Evolutionary conservation across 2,113 vertebrate genomes (phyloP).

Genomic region (Columbina picui): DNA sequence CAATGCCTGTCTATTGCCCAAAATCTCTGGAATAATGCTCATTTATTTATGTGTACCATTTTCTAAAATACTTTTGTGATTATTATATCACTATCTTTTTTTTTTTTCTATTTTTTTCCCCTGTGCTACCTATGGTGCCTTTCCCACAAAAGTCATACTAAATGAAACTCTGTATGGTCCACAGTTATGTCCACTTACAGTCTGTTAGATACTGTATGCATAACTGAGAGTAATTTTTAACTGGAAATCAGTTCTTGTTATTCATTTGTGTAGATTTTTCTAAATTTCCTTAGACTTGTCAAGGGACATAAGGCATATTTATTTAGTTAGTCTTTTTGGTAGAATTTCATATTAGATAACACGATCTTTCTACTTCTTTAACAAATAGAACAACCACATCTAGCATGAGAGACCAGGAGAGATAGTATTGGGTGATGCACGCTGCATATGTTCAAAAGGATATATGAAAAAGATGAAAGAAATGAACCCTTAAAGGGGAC

Average conservation of each 20-base stretch:
- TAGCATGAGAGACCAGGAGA: neutral
- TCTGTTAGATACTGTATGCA: neutral
- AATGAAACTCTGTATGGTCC: neutral
- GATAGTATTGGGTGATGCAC: accelerated
- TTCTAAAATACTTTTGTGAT: neutral
- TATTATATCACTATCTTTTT: neutral
- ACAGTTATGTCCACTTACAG: neutral
- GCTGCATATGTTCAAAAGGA: neutral
- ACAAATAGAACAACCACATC: neutral
- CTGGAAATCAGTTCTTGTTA: neutral
- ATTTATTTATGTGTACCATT: neutral
- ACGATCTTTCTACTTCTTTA: neutral
- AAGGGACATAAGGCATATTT: neutral
- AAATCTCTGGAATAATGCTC: neutral
- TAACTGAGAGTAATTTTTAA: neutral
- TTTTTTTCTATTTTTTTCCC: neutral
- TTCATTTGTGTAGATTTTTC: neutral
- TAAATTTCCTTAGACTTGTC: neutral
- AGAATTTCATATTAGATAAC: neutral
- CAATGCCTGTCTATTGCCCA: neutral
- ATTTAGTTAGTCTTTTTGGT: neutral
- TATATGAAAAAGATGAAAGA: neutral
- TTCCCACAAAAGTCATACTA: neutral
- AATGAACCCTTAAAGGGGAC: neutral
- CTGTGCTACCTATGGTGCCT: neutral